Conservation (phyloP, 2,113 vertebrate genomes). For the Clupea harengus region DNA sequence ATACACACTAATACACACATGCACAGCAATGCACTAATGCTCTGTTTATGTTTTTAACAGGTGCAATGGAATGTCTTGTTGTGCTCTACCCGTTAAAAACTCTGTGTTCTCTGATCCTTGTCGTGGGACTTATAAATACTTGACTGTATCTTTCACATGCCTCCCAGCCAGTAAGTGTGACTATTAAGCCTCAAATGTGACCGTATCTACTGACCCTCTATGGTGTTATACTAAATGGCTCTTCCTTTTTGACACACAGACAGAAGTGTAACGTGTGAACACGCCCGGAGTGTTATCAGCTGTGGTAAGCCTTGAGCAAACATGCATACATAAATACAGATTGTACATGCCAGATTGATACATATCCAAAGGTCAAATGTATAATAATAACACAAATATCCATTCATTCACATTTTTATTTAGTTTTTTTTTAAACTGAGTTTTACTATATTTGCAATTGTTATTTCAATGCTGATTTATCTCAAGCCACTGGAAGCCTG, state of each 20-base stretch:
- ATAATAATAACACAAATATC: too few species aligned
- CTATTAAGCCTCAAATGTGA: not conserved
- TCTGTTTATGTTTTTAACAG: not conserved
- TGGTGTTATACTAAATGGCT: not conserved
- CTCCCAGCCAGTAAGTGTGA: not conserved
- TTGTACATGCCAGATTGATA: too few species aligned
- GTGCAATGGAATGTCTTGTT: conserved; percentile 9
- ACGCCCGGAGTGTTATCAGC: not conserved
- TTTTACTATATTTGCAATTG: not conserved
- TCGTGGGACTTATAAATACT: not conserved
- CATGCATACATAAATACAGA: too few species aligned
- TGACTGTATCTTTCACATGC: not conserved
- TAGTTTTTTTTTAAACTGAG: too few species aligned
- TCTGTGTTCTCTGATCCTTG: conserved; percentile 2
- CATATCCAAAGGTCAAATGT: not conserved
- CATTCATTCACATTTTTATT: too few species aligned
- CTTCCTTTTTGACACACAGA: not conserved
- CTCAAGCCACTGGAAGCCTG: conserved; percentile 1
- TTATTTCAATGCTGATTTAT: not conserved
- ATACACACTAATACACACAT: too few species aligned
- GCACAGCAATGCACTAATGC: too few species aligned
- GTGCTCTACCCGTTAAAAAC: not conserved
- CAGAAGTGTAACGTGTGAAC: not conserved
- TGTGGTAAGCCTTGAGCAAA: not conserved
- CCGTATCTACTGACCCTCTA: not conserved